Evolutionary conservation across 2,888 invertebrate species (phyloP), one percentile per base, ranked within the genome.

Genomic region (Endotricha flammealis): DNA sequence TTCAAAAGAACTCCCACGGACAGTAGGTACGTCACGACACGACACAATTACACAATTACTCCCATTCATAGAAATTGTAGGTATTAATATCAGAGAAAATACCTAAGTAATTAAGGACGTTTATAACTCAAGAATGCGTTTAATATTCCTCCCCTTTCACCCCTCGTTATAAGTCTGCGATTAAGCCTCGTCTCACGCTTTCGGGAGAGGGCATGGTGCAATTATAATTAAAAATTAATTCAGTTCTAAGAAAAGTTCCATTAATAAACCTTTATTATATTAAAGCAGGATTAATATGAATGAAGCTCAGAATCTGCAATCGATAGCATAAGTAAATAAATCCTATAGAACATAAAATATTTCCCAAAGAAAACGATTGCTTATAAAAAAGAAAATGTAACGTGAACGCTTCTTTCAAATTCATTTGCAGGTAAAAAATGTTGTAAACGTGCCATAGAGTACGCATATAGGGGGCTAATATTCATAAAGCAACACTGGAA

Each of bases 191-290:
- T 68, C 67, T 79, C 67, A 74, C 73, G 76, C 74, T 78, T 71
- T 64, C 57, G 59, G 51, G 59, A 64, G 57, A 62, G 66, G 67
- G 68, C 63, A 69, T 60, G 51, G 59, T 60, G 67, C 71, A 66
- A 74, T 82, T 79, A 80, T 80, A 80, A 82, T 83, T 83, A 81
- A 82, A 80, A 78, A 78, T 78, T 77, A 77, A 82, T 79, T 72
- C 65, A 40, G 54, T 56, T 59, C 56, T 55, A 55, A 61, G 58
- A 54, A 63, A 67, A 66, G 57, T 60, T 63, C 62, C 50, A 64
- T 65, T 62, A 61, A 63, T n/a, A 16, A 16, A 16, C 20, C 4
- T 20, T 20, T 3, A 16, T 16, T 6, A 16, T 16, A 16, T 6
- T 16, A 20, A 7, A 6, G 16, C 16, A 3, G 16, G 16, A 3